Evolutionary conservation across 2,113 vertebrate species (phyloP), one percentile per base, ranked within the genome.

Genomic region (Trachemys scripta): DNA sequence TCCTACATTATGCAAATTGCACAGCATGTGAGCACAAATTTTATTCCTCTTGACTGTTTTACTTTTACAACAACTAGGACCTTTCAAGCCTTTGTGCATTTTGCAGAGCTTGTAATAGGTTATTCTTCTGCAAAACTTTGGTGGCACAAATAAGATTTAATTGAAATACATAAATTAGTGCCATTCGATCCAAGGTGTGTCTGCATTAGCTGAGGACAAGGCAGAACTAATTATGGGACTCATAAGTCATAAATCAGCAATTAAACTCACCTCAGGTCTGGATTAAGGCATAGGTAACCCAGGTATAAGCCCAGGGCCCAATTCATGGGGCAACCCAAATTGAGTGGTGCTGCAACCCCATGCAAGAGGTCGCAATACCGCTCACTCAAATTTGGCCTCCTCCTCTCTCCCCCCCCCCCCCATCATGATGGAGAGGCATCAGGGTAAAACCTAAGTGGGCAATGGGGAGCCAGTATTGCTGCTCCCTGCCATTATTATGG

Each of bases 391-490:
- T 72, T 22, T 22, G 19, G 65, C n/a, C n/a, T 22, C 17, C 35
- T 35, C 31, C 16, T 17, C 16, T 9, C n/a, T 17, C 1, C 31
- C 35, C 13, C 19, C 17, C 1, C 31, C 35, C 13, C 17, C 2
- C 35, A 38, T 65, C 31, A 35, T 9, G 31, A 65, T 65, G 31
- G 31, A 65, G 31, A 65, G 31, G 62, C 17, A 20, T 38, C 35
- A 69, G 35, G 35, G 35, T 69, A 17, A 69, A n/a, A n/a, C 4
- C 16, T 17, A 17, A 69, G 35, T 38, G 8, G 17, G 16, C 35
- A 69, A n/a, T 10, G 17, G 35, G 65, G 35, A 38, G 65, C 16
- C 17, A n/a, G 35, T 5, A n/a, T 38, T 69, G 65, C 17, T 69
- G n/a, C 65, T 69, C 29, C 57, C 31, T 62, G 27, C 29, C 25